A percentile compares a stretch with the other conserved stretches of the same genome.
Evolutionary conservation across 2,888 invertebrate genomes (phyloP).

Genomic region (Acrobasis consociella): DNA sequence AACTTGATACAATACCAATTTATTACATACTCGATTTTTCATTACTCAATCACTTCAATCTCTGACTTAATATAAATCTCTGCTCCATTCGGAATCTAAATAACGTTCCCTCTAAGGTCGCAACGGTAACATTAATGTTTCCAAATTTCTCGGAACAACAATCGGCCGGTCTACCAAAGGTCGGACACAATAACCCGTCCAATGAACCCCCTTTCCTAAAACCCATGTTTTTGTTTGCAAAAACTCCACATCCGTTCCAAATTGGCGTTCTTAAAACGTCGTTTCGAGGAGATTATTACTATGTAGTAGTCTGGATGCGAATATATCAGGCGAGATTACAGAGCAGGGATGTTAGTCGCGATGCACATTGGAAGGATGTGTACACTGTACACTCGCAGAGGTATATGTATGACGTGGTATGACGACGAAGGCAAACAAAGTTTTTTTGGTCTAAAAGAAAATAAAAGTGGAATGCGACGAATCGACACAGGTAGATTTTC

Average conservation of each 20-base stretch:
- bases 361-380: no score
- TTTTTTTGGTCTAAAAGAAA: no score
- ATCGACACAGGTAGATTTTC: no score
- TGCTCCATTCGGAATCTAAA: neutral
- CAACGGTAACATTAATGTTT: conserved; percentile 13
- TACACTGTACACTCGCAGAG: no score
- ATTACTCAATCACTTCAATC: no score
- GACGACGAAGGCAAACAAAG: no score
- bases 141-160: conserved; percentile 21
- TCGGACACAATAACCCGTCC: conserved; percentile 42
- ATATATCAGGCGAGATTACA: conserved; percentile 74
- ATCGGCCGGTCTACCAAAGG: conserved; percentile 5
- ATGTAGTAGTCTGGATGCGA: conserved; percentile 57
- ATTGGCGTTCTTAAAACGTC: conserved; percentile 53
- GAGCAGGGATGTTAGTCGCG: conserved; percentile 37
- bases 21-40: no score
- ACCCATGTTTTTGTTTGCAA: conserved; percentile 50
- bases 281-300: conserved; percentile 55
- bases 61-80: neutral
- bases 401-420: no score
- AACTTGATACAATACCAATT: no score
- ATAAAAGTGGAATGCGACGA: no score
- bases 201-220: conserved; percentile 50
- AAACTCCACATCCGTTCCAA: conserved; percentile 57
- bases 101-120: neutral